These are phyloP conservation scores for Chelonoidis abingdonii DNA, from an alignment of 2,113 vertebrate species.

Conservation along the genomic window DNA sequence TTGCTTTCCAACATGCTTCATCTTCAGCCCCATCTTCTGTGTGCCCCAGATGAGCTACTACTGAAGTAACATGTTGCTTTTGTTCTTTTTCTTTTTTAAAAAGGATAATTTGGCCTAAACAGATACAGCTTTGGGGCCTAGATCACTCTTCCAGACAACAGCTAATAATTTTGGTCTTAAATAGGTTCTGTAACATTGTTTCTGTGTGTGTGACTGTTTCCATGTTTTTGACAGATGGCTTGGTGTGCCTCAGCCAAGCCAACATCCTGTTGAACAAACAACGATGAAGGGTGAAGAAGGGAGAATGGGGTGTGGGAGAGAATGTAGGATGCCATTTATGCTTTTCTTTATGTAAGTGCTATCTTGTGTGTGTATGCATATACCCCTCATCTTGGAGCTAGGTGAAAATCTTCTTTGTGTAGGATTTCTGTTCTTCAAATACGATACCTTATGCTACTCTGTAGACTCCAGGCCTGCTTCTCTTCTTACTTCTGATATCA, in stretches of 20 bases:
- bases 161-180: conserved; percentile 20
- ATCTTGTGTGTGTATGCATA: neutral
- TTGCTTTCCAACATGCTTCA: neutral
- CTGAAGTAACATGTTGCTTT: neutral
- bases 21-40: neutral
- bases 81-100: neutral
- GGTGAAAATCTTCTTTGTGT: conserved; percentile 30
- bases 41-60: neutral
- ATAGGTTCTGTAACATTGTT: conserved; percentile 19
- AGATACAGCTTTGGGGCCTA: conserved; percentile 32
- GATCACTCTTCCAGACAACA: neutral
- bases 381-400: neutral
- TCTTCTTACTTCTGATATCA: neutral
- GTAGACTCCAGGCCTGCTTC: neutral
- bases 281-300: conserved; percentile 60
- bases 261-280: conserved; percentile 74
- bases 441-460: neutral
- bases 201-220: conserved; percentile 59
- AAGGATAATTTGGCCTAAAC: conserved; percentile 4
- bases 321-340: conserved; percentile 64
- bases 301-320: conserved; percentile 61
- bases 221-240: conserved; percentile 75
- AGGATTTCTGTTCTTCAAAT: conserved; percentile 15
- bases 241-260: conserved; percentile 66
- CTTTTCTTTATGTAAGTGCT: conserved; percentile 59